Conservation (phyloP, 2,113 vertebrate genomes). For the Pionites leucogaster region DNA sequence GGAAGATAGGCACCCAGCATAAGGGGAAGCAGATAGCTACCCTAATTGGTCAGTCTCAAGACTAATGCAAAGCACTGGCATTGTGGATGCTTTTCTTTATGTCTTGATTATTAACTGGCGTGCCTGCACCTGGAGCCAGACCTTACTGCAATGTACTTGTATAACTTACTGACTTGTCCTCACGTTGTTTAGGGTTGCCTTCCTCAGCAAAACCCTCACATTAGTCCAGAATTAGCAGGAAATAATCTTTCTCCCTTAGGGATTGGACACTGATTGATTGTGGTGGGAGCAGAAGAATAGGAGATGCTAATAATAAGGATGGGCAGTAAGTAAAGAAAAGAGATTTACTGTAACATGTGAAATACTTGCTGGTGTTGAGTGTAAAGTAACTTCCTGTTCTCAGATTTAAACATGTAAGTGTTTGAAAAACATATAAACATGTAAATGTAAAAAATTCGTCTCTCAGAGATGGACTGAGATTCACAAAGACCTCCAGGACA, state of each 20-base stretch:
- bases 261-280: not conserved
- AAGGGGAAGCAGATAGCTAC: not conserved
- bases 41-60: not conserved
- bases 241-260: not conserved
- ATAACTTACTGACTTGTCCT: not conserved
- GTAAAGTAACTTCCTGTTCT: not conserved
- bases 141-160: not conserved
- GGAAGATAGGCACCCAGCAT: not conserved
- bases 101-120: not conserved
- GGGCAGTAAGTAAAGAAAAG: not conserved
- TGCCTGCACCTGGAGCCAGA: not conserved
- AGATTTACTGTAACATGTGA: not conserved
- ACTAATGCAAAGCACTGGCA: not conserved
- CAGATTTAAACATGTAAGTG: not conserved
- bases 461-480: not conserved
- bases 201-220: not conserved
- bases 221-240: not conserved
- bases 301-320: not conserved
- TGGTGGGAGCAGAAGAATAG: not conserved
- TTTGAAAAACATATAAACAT: not conserved
- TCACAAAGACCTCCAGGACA: not conserved
- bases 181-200: fast-evolving
- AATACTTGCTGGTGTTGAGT: not conserved
- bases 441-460: not conserved
- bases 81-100: not conserved